A percentile compares a stretch with the other conserved stretches of the same genome.
Evolutionary conservation across 2,888 invertebrate genomes (phyloP).

Genomic region (Andrena marginata): DNA sequence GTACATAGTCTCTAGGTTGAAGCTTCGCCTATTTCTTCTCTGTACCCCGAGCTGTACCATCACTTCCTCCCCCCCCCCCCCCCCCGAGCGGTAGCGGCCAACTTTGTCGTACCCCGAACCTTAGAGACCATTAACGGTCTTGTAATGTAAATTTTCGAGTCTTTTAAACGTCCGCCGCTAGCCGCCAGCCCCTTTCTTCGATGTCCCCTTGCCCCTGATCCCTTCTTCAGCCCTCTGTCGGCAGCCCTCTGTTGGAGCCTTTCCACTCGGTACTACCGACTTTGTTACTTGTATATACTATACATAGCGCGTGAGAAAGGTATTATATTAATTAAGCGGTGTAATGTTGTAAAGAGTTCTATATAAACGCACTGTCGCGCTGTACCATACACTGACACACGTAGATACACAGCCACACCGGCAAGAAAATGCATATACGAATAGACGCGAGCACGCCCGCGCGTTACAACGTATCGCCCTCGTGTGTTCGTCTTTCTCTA

Average conservation of each 20-base stretch:
- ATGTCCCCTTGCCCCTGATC: neutral
- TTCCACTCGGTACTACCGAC: conserved; percentile 66
- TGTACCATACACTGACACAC: conserved; percentile 75
- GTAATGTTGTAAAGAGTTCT: conserved; percentile 80
- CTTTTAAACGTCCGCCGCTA: conserved; percentile 17
- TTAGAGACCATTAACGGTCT: neutral
- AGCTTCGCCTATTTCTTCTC: conserved; percentile 58
- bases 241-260: conserved; percentile 20
- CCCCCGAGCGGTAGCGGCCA: neutral
- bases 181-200: neutral
- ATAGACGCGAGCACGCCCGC: conserved; percentile 25
- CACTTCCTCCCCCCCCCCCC: neutral
- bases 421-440: conserved; percentile 19
- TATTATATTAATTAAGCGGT: conserved; percentile 80
- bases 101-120: neutral
- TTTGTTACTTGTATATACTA: conserved; percentile 81
- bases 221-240: conserved; percentile 18
- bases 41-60: conserved; percentile 1
- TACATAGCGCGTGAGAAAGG: conserved; percentile 79
- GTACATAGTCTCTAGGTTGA: conserved; percentile 83
- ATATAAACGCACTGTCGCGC: conserved; percentile 74
- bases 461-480: conserved; percentile 10
- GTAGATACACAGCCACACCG: conserved; percentile 30
- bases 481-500: conserved; percentile 42
- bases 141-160: conserved; percentile 3